A percentile compares a stretch with the other conserved stretches of the same genome.
Evolutionary conservation across 2,888 invertebrate genomes (phyloP).

Genomic region (Cantharis flavilabris): DNA sequence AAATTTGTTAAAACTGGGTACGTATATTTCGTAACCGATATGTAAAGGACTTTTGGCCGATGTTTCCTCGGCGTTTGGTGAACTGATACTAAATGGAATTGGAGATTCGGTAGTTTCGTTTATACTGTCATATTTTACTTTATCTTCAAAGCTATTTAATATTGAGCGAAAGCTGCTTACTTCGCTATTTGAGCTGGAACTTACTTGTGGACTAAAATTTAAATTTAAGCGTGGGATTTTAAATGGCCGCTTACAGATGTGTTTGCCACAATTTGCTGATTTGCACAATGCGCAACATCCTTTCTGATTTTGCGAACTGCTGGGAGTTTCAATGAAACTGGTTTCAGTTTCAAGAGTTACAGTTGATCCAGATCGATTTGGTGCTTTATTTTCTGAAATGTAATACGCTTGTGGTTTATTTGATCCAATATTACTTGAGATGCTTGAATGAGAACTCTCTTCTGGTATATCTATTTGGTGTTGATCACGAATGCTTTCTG

Average conservation of each 20-base stretch:
- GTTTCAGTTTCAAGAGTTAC: conserved; percentile 4
- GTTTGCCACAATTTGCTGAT: background rate
- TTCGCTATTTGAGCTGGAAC: background rate
- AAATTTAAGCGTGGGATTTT: conserved; percentile 5
- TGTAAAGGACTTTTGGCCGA: conserved; percentile 16
- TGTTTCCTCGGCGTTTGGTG: background rate
- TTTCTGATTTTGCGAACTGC: background rate
- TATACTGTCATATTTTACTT: conserved; percentile 20
- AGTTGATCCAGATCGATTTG: background rate
- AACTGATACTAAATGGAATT: background rate
- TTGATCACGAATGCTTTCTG: background rate
- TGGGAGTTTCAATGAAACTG: conserved; percentile 8
- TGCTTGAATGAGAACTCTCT: background rate
- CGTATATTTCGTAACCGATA: conserved; percentile 4
- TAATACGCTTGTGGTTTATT: background rate
- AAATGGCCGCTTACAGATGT: background rate
- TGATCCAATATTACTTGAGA: background rate
- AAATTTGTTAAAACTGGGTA: conserved; percentile 7
- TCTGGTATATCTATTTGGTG: background rate
- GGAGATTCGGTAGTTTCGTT: conserved; percentile 13
- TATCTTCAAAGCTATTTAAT: background rate
- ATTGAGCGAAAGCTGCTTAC: background rate
- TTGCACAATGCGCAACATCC: background rate
- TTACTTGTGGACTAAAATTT: background rate
- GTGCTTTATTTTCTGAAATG: background rate